Evolutionary conservation across 2,797 vertebrate species (phyloP), one percentile per base, ranked within the genome.

Genomic region (Channa striata): DNA sequence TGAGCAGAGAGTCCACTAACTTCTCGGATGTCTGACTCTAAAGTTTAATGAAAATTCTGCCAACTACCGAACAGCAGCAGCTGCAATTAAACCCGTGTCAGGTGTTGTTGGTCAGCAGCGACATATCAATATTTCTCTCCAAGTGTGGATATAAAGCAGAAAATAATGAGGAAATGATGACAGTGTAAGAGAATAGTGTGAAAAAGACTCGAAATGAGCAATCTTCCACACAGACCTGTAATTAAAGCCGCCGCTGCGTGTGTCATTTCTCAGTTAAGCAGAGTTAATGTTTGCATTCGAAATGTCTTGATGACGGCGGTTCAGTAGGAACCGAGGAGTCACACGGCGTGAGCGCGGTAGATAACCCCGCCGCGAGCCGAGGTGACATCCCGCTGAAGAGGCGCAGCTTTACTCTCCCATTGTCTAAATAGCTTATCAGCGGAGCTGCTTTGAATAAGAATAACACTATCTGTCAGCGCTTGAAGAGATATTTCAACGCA

Each of bases 361-460:
- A 43, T 43, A 43, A 43, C 40, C 40, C 40, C 17, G 40, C 40
- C 17, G 40, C 13, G 40, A 43, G 40, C 40, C 1, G 40, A 14
- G 7, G 16, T 43, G 40, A 43, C 40, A 43, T 16, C 16, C 40
- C 6, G 40, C 40, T 16, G 16, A 17, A 17, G 16, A 43, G 16
- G 40, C 40, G 8, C 40, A 43, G 40, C 16, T 17, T 43, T 17
- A 43, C 40, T 43, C 40, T 43, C 61, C n/a, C 33, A 11, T 33
- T 17, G 21, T 48, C 64, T 67, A 48, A 67, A 37, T n/a, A 25
- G 63, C 47, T 57, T 47, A 67, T 47, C 7, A 48, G 16, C 7
- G 16, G 16, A 43, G 40, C 40, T 14, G 16, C 40, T 43, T 43
- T 43, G 40, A 43, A 43, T 14, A 43, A 43, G 40, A 42, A 42